Percentiles rank a stretch among this genome's conserved stretches.
These are phyloP conservation scores for Thunnus thynnus DNA, from an alignment of 2,113 vertebrate genomes.

Conservation along the genomic window DNA sequence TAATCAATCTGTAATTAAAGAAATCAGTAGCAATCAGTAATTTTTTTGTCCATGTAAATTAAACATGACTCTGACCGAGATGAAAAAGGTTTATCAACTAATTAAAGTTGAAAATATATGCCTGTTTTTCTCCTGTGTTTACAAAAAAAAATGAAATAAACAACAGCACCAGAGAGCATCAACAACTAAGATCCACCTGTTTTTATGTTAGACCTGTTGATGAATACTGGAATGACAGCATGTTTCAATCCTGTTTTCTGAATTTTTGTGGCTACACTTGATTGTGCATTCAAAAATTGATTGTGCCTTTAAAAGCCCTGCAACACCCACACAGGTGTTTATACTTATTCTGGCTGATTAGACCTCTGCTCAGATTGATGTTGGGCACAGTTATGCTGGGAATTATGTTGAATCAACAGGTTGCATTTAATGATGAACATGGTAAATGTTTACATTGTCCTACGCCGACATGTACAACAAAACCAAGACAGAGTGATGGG, in stretches of 20 bases:
- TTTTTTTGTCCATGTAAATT: neutral
- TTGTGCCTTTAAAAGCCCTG: neutral
- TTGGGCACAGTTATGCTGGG: neutral
- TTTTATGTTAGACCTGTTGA: neutral
- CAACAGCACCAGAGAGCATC: neutral
- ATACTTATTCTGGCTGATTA: neutral
- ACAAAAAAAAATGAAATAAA: neutral
- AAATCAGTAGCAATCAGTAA: neutral
- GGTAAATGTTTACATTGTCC: neutral
- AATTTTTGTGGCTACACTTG: neutral
- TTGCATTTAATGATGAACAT: neutral
- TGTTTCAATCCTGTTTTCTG: neutral
- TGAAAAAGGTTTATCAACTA: neutral
- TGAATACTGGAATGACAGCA: neutral
- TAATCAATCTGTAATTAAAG: neutral
- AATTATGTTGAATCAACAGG: neutral
- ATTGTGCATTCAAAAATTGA: neutral
- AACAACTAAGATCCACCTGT: neutral
- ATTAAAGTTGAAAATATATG: neutral
- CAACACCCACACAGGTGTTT: neutral
- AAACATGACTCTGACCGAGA: neutral
- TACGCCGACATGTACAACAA: neutral
- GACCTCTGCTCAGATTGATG: slow-evolving; percentile 5
- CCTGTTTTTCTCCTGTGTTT: neutral
- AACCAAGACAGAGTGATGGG: neutral